These are phyloP conservation scores for Ormyrus labotus DNA, from an alignment of 2,888 invertebrate genomes.

Conservation along the genomic window DNA sequence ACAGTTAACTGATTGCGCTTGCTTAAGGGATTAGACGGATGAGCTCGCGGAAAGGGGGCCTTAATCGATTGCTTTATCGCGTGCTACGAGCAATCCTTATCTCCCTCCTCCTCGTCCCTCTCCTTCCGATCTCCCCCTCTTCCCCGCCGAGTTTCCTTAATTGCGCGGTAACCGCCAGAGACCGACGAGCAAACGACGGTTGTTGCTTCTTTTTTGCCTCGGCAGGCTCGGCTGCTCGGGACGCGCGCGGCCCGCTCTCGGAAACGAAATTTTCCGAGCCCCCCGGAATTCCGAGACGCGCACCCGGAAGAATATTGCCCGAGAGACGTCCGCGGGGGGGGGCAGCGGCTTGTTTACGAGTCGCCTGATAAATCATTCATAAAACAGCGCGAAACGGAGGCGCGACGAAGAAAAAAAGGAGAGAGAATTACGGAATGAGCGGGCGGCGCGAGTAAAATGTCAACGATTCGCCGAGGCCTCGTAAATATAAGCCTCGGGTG, in stretches of 20 bases:
- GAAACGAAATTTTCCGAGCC: constrained; percentile 2
- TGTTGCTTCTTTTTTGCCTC: constrained; percentile 2
- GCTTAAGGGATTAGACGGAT: constrained; percentile 57
- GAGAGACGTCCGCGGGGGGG: constrained; percentile 21
- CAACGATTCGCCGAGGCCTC: constrained; percentile 54
- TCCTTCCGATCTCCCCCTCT: constrained; percentile 3
- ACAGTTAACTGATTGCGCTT: constrained; percentile 57
- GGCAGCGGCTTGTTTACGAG: constrained; percentile 30
- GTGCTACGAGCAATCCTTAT: constrained; percentile 47
- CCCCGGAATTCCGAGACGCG: not conserved
- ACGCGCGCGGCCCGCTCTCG: not conserved
- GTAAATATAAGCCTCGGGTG: constrained; percentile 41
- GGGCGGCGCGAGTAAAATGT: constrained; percentile 41
- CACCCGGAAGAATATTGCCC: not conserved
- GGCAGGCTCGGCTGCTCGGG: too few species aligned
- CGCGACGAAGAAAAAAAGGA: constrained; percentile 41
- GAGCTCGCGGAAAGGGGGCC: constrained; percentile 55
- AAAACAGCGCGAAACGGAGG: constrained; percentile 52
- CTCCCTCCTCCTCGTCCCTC: not conserved
- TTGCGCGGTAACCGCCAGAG: constrained; percentile 52
- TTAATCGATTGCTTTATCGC: constrained; percentile 57
- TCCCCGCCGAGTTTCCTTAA: constrained; percentile 44
- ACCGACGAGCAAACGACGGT: constrained; percentile 40
- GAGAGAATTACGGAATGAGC: constrained; percentile 43
- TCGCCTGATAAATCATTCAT: constrained; percentile 47